phyloP scores from a whole-genome alignment of 1,140 invertebrate genomes.

The Sycobia sp. region DNA sequence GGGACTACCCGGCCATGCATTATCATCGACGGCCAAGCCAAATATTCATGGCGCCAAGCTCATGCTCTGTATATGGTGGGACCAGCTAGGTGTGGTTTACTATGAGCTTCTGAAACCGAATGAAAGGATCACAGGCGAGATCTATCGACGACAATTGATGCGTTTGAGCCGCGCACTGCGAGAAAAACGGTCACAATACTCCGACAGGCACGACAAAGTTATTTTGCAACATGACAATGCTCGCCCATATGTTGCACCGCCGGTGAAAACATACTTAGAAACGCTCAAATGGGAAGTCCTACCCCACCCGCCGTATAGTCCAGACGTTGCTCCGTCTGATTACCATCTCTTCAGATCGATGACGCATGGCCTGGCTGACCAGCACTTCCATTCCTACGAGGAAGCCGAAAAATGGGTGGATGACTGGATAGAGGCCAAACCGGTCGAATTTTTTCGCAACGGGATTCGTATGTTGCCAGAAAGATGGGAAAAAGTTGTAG shows the following conservation, averaged over 20 bases:
- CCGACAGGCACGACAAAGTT: background rate
- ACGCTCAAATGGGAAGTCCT: constrained; percentile 31
- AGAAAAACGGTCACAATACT: background rate
- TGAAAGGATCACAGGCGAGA: too few species aligned
- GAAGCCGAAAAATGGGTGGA: too few species aligned
- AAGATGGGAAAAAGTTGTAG: too few species aligned
- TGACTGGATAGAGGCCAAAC: too few species aligned
- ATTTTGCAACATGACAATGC: too few species aligned
- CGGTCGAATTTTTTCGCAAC: too few species aligned
- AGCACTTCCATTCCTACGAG: too few species aligned
- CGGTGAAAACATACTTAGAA: constrained; percentile 1
- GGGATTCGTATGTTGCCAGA: too few species aligned
- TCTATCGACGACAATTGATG: too few species aligned
- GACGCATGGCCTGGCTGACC: background rate
- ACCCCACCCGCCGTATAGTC: constrained; percentile 38
- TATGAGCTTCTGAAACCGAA: constrained; percentile 39
- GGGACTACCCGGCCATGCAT: constrained; percentile 20
- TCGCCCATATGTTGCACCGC: too few species aligned
- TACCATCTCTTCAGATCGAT: constrained; percentile 19
- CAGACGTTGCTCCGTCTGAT: constrained; percentile 42
- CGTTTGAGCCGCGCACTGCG: background rate
- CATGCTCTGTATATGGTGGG: constrained; percentile 40
- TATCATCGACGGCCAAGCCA: constrained; percentile 21
- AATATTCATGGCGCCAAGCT: constrained; percentile 28
- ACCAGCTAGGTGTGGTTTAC: constrained; percentile 40